phyloP scores from a whole-genome alignment of 2,888 invertebrate species.

The Amiota minor region DNA sequence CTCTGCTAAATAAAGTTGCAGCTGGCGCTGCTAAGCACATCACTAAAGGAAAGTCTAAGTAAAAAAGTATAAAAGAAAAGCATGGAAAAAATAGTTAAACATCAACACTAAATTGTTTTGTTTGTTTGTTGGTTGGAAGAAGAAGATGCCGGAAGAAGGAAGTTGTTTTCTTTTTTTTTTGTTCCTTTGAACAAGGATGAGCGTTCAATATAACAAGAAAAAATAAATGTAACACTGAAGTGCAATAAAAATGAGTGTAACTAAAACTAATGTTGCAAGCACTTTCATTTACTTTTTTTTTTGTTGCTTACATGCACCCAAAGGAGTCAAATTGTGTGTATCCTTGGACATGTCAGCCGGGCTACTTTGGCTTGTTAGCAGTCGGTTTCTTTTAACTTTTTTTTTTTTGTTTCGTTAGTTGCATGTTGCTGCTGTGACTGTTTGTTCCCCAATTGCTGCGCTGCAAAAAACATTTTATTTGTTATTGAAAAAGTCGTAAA shows the following conservation, averaged over 20 bases:
- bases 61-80: conserved; percentile 19
- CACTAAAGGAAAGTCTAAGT: conserved; percentile 18
- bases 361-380: conserved; percentile 9
- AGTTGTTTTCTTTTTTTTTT: conserved; percentile 22
- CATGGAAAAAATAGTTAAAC: conserved; percentile 59
- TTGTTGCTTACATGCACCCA: conserved; percentile 13
- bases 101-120: conserved; percentile 71
- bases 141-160: conserved; percentile 22
- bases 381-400: not conserved
- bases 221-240: no score
- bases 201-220: not conserved
- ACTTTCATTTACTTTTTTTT: conserved; percentile 11
- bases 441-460: not conserved
- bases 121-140: conserved; percentile 27
- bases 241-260: conserved; percentile 11
- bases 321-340: not conserved
- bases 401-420: not conserved
- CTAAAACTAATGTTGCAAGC: conserved; percentile 28
- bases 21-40: conserved; percentile 47
- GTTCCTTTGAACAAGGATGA: not conserved
- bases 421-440: conserved; percentile 12
- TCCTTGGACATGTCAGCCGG: no score
- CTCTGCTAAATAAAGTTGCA: conserved; percentile 68
- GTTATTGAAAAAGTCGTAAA: conserved; percentile 42
- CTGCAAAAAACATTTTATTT: conserved; percentile 32